Base-by-base conservation (phyloP, 2,888 invertebrate species). In the Catocala nupta region DNA sequence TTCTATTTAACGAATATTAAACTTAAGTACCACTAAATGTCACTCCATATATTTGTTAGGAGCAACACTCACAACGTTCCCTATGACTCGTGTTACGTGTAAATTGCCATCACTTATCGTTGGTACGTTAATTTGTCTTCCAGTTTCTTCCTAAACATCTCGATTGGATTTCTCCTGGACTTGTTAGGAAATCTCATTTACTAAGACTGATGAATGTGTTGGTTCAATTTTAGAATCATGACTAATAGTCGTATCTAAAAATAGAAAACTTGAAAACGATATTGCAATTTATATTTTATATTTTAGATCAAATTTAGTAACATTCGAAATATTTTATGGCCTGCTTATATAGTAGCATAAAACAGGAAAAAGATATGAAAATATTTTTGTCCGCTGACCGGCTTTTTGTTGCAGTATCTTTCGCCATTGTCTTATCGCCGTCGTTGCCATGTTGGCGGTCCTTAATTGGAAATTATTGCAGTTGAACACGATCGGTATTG, bases 21-120 rank as follows among this genome's bases (percentile, higher is more conserved):
- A 83, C 82, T 89, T 92, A 90, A 92, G 85, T 90, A 86, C 83
- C 77, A 85, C 90, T 91, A 90, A 92, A 89, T 89, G 91, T 91
- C 88, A 88, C 88, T 81, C 88, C 83, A 87, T 90, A 89, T 89
- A 88, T 91, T 88, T 82, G 87, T 91, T 88, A 88, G 78, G 82
- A 77, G 77, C 80, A 82, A 78, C 80, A 77, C 75, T 76, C 78
- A 84, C 87, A 86, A 78, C 82, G 83, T 81, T 82, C 81, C 79
- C 81, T 85, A 85, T 86, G 80, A 83, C 81, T 82, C 65, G 80
- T 80, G 70, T 75, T 79, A 81, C 72, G 80, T 84, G 91, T 89
- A 92, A 90, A 91, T 91, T 90, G 85, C 78, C 78, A 75, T 84
- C 85, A 87, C 80, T 92, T 92, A 87, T 85, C 89, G 83, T 80